Evolutionary conservation across 2,113 vertebrate species (phyloP).

Genomic region (Excalfactoria chinensis): DNA sequence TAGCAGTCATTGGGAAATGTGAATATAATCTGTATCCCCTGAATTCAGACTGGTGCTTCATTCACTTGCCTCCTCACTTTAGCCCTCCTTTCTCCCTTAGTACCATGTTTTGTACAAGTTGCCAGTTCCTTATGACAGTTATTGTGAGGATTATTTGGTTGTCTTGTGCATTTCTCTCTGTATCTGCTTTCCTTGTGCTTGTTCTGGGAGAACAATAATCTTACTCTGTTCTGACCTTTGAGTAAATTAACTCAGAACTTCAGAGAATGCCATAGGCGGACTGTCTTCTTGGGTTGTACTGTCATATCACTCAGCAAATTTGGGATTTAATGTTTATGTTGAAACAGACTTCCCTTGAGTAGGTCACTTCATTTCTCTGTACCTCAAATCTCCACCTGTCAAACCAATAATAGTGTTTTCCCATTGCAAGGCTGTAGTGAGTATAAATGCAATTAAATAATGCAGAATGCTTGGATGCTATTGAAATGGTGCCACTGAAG

Average conservation of each 20-base stretch:
- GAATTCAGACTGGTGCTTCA: neutral
- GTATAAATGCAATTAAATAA: constrained; percentile 34
- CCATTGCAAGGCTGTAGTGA: neutral
- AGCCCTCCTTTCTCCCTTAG: neutral
- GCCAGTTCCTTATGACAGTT: neutral
- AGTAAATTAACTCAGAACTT: constrained; percentile 26
- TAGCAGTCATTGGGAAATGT: neutral
- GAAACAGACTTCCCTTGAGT: constrained; percentile 21
- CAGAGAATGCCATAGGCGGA: neutral
- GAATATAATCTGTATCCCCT: neutral
- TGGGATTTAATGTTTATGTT: constrained; percentile 34
- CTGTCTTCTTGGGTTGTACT: neutral
- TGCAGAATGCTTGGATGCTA: neutral
- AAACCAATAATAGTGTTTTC: neutral
- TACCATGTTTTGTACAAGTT: neutral
- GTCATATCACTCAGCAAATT: constrained; percentile 23
- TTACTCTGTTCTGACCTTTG: neutral
- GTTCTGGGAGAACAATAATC: neutral
- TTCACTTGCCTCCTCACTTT: neutral
- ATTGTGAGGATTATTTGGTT: neutral
- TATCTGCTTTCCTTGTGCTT: neutral
- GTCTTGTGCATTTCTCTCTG: neutral
- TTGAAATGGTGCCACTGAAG: neutral
- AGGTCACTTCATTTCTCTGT: neutral
- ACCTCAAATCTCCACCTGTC: neutral